Evolutionary conservation across 2,888 invertebrate genomes (phyloP).

Genomic region (Anoplius nigerrimus): DNA sequence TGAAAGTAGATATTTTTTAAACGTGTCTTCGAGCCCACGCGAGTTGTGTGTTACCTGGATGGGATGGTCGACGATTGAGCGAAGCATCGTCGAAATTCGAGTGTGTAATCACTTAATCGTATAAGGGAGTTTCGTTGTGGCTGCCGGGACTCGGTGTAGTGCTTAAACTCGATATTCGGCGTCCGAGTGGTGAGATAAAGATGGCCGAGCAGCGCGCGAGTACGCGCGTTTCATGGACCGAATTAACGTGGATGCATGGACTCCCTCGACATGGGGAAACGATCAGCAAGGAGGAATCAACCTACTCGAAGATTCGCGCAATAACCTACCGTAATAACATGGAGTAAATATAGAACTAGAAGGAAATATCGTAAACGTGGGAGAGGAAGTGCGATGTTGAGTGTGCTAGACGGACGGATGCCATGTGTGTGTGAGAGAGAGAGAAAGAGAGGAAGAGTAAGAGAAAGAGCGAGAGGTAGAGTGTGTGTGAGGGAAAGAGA

Average conservation of each 20-base stretch:
- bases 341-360: too few species aligned
- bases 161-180: constrained; percentile 10
- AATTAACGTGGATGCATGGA: too few species aligned
- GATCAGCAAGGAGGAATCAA: not conserved
- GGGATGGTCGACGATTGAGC: not conserved
- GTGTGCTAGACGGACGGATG: constrained; percentile 13
- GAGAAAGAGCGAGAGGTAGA: not conserved
- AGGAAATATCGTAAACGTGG: constrained; percentile 4
- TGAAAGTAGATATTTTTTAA: constrained; percentile 54
- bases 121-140: constrained; percentile 11
- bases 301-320: constrained; percentile 17
- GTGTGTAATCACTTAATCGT: constrained; percentile 16
- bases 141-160: not conserved
- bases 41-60: constrained; percentile 16
- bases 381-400: constrained; percentile 28
- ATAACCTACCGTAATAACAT: constrained; percentile 18
- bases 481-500: not conserved
- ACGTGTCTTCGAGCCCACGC: constrained; percentile 33
- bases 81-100: not conserved
- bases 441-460: not conserved
- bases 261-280: not conserved
- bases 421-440: not conserved
- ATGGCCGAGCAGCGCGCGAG: not conserved
- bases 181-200: not conserved
- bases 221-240: too few species aligned